Conservation (phyloP, 2,797 vertebrate genomes). For the Prionace glauca region DNA sequence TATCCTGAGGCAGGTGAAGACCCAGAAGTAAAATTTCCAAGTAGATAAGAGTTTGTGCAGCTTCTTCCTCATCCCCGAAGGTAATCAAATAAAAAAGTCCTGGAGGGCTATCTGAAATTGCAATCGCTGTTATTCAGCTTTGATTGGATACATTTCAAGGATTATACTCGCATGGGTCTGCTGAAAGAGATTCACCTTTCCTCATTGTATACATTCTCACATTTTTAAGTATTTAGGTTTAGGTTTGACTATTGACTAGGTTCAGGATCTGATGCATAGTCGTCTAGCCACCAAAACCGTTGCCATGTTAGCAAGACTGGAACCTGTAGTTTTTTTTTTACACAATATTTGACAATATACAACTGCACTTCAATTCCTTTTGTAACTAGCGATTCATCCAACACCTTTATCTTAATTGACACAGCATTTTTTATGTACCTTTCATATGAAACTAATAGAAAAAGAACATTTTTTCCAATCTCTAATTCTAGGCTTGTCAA, state of each 20-base stretch:
- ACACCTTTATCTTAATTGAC: not conserved
- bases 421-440: not conserved
- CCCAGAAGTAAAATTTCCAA: not conserved
- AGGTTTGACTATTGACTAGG: not conserved
- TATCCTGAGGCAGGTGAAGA: not conserved
- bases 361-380: not conserved
- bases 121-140: not conserved
- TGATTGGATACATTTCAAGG: not conserved
- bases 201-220: not conserved
- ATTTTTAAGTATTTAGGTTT: not conserved
- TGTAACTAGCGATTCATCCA: not conserved
- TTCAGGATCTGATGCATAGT: not conserved
- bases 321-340: not conserved
- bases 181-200: not conserved
- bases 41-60: not conserved
- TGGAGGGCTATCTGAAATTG: constrained; percentile 22
- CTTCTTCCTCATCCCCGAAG: not conserved
- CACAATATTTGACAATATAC: not conserved
- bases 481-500: not conserved
- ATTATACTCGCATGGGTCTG: not conserved
- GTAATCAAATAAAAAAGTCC: not conserved
- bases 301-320: not conserved
- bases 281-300: not conserved
- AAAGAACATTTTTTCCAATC: not conserved
- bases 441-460: not conserved